Percentiles rank a stretch among this genome's conserved stretches.
These are phyloP conservation scores for Blera fallax DNA, from an alignment of 2,888 invertebrate genomes.

Conservation along the genomic window DNA sequence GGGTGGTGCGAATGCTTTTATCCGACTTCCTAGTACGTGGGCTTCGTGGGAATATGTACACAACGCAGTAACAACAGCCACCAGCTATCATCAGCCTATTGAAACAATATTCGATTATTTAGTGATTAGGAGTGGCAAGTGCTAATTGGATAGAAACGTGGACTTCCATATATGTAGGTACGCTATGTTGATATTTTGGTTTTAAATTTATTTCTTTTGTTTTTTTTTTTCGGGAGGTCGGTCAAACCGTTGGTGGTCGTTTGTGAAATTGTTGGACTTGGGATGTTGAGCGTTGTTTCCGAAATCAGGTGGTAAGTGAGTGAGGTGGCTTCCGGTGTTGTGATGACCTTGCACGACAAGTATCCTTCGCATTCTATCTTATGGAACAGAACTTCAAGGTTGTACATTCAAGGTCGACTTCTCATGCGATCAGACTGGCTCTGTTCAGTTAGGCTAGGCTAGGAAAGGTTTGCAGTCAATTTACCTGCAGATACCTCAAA, in stretches of 20 bases:
- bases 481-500: too few relatives aligned
- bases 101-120: constrained; percentile 4
- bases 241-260: background rate
- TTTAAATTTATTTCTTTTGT: background rate
- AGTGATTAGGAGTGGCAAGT: constrained; percentile 34
- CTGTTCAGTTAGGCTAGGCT: too few relatives aligned
- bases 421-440: too few relatives aligned
- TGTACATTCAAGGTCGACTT: too few relatives aligned
- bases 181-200: background rate
- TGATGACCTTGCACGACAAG: too few relatives aligned
- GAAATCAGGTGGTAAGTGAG: too few relatives aligned
- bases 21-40: constrained; percentile 19
- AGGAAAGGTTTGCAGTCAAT: too few relatives aligned
- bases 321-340: too few relatives aligned
- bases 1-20: constrained; percentile 11
- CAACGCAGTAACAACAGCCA: background rate
- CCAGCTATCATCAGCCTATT: background rate
- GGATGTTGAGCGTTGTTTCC: too few relatives aligned
- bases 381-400: too few relatives aligned
- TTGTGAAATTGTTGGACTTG: background rate
- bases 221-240: too few relatives aligned
- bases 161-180: background rate
- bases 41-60: constrained; percentile 28
- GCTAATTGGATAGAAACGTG: constrained; percentile 11
- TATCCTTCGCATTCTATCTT: too few relatives aligned